Conservation (phyloP, 2,797 vertebrate species). For the Sebastes oblongus region DNA sequence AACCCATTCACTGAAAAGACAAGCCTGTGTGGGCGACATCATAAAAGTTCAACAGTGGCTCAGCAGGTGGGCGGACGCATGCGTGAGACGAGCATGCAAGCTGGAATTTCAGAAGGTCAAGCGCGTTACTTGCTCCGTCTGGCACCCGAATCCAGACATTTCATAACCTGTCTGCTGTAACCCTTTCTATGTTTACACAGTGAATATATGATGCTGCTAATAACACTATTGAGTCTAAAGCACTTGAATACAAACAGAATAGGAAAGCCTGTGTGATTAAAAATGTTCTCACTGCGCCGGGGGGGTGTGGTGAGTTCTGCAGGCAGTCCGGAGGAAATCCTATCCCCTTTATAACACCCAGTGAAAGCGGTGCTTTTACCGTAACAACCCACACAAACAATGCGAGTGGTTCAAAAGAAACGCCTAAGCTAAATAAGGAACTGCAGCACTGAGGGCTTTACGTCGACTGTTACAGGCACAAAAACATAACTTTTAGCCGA, state of each 20-base stretch:
- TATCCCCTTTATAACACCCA: conserved; percentile 60
- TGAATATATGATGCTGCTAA: neutral
- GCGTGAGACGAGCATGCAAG: conserved; percentile 27
- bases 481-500: neutral
- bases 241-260: conserved; percentile 12
- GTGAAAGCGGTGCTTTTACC: conserved; percentile 37
- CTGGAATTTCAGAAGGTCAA: conserved; percentile 45
- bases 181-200: neutral
- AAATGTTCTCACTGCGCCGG: neutral
- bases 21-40: conserved; percentile 25
- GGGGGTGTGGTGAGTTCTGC: conserved; percentile 36
- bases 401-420: conserved; percentile 24
- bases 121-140: conserved; percentile 1
- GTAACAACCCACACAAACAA: conserved; percentile 53
- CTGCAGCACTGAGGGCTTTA: neutral
- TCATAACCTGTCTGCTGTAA: neutral
- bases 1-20: conserved; percentile 22
- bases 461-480: neutral
- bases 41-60: conserved; percentile 29
- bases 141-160: conserved; percentile 12
- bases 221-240: neutral
- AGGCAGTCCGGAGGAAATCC: conserved; percentile 73
- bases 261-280: neutral
- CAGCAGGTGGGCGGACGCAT: conserved; percentile 41
- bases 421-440: neutral